phyloP scores from a whole-genome alignment of 2,797 vertebrate genomes.

The Eidolon dupreanum region DNA sequence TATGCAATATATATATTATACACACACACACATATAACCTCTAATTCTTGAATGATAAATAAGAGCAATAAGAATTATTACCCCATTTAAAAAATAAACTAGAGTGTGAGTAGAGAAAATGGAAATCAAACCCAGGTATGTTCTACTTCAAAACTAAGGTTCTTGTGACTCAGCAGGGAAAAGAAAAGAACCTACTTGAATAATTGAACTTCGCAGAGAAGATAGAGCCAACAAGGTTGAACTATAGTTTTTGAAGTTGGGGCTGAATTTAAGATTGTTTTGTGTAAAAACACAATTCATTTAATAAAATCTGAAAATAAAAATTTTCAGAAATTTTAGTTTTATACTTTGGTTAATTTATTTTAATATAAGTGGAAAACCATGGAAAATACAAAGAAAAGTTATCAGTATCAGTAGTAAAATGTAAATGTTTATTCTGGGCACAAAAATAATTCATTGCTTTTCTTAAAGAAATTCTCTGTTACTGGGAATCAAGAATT shows the following conservation, averaged over 20 bases:
- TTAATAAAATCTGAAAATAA: not conserved
- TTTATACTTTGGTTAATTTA: conserved; percentile 1
- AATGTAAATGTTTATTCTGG: not conserved
- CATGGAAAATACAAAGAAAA: not conserved
- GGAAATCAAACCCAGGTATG: not conserved
- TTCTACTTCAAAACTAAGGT: not conserved
- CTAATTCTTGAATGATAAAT: not conserved
- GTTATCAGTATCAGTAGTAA: not conserved
- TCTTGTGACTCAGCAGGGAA: not conserved
- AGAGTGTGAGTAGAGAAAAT: not conserved
- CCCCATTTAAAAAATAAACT: not conserved
- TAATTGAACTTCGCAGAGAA: not conserved
- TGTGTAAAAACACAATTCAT: not conserved
- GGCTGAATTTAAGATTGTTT: not conserved
- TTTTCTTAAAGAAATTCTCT: not conserved
- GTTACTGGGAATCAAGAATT: not conserved
- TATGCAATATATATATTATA: too few species aligned
- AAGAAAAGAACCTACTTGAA: not conserved
- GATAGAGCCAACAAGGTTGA: not conserved
- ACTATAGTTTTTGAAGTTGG: not conserved
- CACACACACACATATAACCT: not conserved
- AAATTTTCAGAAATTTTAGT: not conserved
- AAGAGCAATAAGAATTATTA: not conserved
- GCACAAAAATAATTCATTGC: not conserved
- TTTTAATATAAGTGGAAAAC: not conserved